phyloP scores from a whole-genome alignment of 2,797 vertebrate species.

The Gila robusta region DNA sequence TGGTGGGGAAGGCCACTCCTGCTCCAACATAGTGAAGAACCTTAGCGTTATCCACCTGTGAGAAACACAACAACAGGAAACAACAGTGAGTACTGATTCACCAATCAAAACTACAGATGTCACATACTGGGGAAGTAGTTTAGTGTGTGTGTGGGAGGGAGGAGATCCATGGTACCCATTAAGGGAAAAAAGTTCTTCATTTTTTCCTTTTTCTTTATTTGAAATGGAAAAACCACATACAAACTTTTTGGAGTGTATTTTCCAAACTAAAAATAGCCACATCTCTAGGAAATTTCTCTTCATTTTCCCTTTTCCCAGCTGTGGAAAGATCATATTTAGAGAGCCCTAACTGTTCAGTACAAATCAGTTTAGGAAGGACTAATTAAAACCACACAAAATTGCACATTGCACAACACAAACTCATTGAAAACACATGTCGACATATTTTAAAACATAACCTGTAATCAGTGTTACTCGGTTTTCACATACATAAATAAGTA shows the following conservation, averaged over 20 bases:
- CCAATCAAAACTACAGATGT: neutral
- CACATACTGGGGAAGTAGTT: neutral
- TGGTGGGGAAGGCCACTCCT: conserved; percentile 88
- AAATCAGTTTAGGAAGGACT: conserved; percentile 4
- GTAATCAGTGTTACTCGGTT: neutral
- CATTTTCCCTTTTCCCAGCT: conserved; percentile 1
- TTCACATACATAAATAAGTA: neutral
- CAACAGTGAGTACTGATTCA: neutral
- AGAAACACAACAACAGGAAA: conserved; percentile 36
- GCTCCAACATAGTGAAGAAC: conserved; percentile 90
- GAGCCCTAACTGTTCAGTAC: neutral
- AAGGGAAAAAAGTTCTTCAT: neutral
- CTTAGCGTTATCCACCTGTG: conserved; percentile 89
- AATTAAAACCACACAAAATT: conserved; percentile 17
- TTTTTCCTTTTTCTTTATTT: neutral
- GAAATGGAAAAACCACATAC: neutral
- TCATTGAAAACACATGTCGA: neutral
- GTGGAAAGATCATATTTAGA: conserved; percentile 7
- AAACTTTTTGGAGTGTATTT: neutral
- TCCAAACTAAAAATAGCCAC: conserved; percentile 13
- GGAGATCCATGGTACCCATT: neutral
- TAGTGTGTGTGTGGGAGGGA: neutral
- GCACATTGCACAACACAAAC: neutral
- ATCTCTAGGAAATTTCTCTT: neutral
- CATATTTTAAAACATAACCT: neutral